Percentiles rank a stretch among this genome's conserved stretches.
Conservation (phyloP, 1,140 invertebrate species). For the Anthonomus grandis region DNA sequence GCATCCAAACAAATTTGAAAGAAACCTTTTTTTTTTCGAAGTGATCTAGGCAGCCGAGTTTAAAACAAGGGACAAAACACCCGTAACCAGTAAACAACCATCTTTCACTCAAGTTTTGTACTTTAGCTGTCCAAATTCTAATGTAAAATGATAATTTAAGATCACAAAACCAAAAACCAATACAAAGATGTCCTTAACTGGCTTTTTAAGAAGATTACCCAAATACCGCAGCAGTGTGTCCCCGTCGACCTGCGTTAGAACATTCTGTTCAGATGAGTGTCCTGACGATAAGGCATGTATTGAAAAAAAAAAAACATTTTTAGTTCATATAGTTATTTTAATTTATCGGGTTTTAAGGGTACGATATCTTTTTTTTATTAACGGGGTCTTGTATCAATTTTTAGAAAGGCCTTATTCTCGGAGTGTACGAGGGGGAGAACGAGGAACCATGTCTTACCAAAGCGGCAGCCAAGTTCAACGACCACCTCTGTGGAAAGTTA, state of each 20-base stretch:
- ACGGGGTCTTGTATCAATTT: neutral
- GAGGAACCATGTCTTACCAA: conserved; percentile 38
- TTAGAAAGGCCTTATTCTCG: conserved; percentile 37
- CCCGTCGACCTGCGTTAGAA: conserved; percentile 7
- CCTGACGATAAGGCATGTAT: conserved; percentile 31
- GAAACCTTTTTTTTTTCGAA: too few relatives aligned
- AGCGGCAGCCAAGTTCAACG: conserved; percentile 37
- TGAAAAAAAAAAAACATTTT: too few relatives aligned
- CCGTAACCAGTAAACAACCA: too few relatives aligned
- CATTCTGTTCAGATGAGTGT: conserved; percentile 32
- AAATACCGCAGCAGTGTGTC: conserved; percentile 20
- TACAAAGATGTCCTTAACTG: conserved; percentile 29
- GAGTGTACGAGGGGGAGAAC: conserved; percentile 47
- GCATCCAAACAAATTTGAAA: too few relatives aligned
- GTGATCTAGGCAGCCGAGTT: too few relatives aligned
- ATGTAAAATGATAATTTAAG: conserved; percentile 32
- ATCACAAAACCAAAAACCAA: conserved; percentile 19
- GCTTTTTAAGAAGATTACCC: conserved; percentile 27
- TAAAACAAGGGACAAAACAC: too few relatives aligned
- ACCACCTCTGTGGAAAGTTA: conserved; percentile 36
- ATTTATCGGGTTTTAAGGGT: too few relatives aligned
- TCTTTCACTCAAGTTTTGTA: too few relatives aligned
- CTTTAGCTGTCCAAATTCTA: conserved; percentile 33
- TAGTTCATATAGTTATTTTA: too few relatives aligned
- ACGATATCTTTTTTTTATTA: too few relatives aligned